A percentile compares a stretch with the other conserved stretches of the same genome.
Evolutionary conservation across 2,113 vertebrate species (phyloP).

Genomic region (Eolophus roseicapilla): DNA sequence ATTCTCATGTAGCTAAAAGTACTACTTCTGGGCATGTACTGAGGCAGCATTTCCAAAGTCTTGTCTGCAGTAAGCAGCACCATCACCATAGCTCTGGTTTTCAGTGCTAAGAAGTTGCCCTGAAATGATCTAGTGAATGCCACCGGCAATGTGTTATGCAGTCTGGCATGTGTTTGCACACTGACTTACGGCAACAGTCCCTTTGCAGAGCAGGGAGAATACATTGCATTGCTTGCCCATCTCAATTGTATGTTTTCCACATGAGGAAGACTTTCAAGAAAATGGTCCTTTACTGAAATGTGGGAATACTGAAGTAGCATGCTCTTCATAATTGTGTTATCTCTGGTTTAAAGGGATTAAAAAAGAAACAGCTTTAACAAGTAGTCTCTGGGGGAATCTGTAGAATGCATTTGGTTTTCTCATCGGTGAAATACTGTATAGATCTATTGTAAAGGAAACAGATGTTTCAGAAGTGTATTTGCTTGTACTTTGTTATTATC

Average conservation of each 20-base stretch:
- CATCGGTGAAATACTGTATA: conserved; percentile 66
- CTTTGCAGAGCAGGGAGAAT: not conserved
- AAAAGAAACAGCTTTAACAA: conserved; percentile 58
- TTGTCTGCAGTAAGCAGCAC: not conserved
- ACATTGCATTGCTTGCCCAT: not conserved
- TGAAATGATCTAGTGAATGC: not conserved
- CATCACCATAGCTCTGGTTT: not conserved
- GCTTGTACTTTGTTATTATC: conserved; percentile 68
- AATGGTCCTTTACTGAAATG: conserved; percentile 11
- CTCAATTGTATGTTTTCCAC: not conserved
- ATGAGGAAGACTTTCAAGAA: not conserved
- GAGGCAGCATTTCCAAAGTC: not conserved
- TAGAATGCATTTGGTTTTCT: conserved; percentile 38
- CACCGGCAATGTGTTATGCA: not conserved
- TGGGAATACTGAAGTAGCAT: conserved; percentile 32
- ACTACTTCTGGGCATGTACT: not conserved
- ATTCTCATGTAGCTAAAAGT: not conserved
- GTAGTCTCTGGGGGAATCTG: conserved; percentile 27
- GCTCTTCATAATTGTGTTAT: conserved; percentile 29
- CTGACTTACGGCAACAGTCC: not conserved
- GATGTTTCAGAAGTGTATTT: conserved; percentile 64
- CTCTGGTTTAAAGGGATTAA: not conserved
- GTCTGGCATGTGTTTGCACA: not conserved
- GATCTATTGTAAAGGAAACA: conserved; percentile 61
- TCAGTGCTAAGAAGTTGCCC: not conserved